Evolutionary conservation across 2,888 invertebrate genomes (phyloP).

Genomic region (Agrilus cyanescens): DNA sequence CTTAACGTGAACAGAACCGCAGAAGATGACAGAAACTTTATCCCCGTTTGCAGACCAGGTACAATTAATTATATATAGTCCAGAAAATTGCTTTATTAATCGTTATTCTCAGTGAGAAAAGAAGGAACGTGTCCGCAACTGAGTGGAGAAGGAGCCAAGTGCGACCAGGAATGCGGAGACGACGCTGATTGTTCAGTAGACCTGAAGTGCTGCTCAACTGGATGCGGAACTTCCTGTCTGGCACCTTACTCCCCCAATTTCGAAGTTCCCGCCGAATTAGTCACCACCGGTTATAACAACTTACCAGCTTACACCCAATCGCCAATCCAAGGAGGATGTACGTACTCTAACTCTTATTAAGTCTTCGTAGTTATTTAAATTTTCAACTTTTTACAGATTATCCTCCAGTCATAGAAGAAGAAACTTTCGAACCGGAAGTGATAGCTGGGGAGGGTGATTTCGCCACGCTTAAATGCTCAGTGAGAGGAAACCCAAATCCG

Average conservation of each 20-base stretch:
- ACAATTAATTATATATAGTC: conserved; percentile 17
- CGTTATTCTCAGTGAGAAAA: conserved; percentile 45
- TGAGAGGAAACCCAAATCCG: conserved; percentile 67
- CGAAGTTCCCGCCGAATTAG: conserved; percentile 29
- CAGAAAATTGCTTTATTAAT: neutral
- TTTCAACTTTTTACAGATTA: conserved; percentile 23
- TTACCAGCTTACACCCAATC: conserved; percentile 33
- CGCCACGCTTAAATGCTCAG: conserved; percentile 62
- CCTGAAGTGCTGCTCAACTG: conserved; percentile 71
- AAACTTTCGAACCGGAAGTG: conserved; percentile 45
- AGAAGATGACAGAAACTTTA: conserved; percentile 35
- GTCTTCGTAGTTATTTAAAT: conserved; percentile 1
- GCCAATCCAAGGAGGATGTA: conserved; percentile 26
- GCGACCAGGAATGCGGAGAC: conserved; percentile 63
- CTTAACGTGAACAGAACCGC: conserved; percentile 35
- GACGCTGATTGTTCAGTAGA: conserved; percentile 73
- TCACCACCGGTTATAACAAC: conserved; percentile 29
- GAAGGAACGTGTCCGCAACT: conserved; percentile 53
- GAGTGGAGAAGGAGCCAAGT: conserved; percentile 33
- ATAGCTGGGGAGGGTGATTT: conserved; percentile 58
- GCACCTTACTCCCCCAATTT: conserved; percentile 36
- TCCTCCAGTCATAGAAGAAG: conserved; percentile 30
- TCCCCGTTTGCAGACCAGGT: conserved; percentile 55
- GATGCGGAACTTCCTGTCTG: conserved; percentile 64
- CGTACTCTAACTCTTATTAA: conserved; percentile 9